These are phyloP conservation scores for Liodrosophila aerea DNA, from an alignment of 2,888 invertebrate genomes.

Conservation along the genomic window DNA sequence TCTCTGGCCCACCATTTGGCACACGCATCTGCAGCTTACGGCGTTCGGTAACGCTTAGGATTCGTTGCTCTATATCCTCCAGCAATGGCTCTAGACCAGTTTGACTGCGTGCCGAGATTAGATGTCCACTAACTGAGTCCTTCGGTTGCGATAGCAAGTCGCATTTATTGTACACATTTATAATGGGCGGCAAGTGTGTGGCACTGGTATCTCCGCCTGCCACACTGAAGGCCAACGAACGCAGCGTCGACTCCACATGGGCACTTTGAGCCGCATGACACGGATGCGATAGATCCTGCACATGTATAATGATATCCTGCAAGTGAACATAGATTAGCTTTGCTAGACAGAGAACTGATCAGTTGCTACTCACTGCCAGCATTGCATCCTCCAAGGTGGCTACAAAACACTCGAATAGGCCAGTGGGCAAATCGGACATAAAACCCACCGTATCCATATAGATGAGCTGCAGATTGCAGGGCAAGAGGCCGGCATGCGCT, in stretches of 20 bases:
- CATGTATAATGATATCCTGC: constrained; percentile 90
- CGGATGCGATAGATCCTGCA: constrained; percentile 90
- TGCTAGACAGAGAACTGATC: neutral
- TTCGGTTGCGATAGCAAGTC: constrained; percentile 83
- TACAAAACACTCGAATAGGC: constrained; percentile 89
- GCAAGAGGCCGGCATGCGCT: constrained; percentile 87
- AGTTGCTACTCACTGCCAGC: constrained; percentile 83
- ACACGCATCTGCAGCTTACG: constrained; percentile 84
- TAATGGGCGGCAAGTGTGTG: constrained; percentile 82
- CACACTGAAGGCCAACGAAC: constrained; percentile 83
- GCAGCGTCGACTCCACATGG: constrained; percentile 87
- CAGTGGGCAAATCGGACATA: constrained; percentile 91
- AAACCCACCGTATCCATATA: constrained; percentile 94
- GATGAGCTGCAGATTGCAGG: constrained; percentile 86
- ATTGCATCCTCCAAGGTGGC: constrained; percentile 92
- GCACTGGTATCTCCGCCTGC: constrained; percentile 36
- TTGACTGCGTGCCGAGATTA: constrained; percentile 83
- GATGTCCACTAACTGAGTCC: constrained; percentile 56
- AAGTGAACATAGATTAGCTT: neutral
- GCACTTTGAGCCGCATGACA: constrained; percentile 87
- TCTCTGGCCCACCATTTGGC: constrained; percentile 84
- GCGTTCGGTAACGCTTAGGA: constrained; percentile 84
- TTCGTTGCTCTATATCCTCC: constrained; percentile 76
- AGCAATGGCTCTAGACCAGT: constrained; percentile 80
- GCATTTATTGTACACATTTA: constrained; percentile 90